Evolutionary conservation across 2,888 invertebrate genomes (phyloP).

Genomic region (Chrysotoxum bicinctum): DNA sequence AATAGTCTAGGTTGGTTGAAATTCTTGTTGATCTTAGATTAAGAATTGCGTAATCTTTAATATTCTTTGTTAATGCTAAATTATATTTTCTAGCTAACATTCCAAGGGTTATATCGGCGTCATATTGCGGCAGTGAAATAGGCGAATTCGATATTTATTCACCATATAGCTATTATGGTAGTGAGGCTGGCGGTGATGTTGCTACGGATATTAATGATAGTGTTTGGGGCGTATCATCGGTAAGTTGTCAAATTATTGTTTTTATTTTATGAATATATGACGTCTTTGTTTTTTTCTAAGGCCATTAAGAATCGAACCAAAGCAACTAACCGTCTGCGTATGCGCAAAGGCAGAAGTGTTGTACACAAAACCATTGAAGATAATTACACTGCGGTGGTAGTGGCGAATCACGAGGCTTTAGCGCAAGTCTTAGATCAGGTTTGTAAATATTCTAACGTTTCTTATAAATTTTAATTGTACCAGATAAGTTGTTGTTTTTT

Average conservation of each 20-base stretch:
- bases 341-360: constrained; percentile 90
- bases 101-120: constrained; percentile 86
- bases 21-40: background rate
- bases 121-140: constrained; percentile 91
- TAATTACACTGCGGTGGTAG: constrained; percentile 94
- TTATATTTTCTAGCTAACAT: constrained; percentile 78
- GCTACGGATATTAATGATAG: constrained; percentile 81
- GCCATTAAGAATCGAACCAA: constrained; percentile 79
- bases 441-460: constrained; percentile 69
- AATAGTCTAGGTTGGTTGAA: constrained; percentile 78
- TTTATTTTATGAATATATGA: background rate
- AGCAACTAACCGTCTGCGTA: constrained; percentile 86
- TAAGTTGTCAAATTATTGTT: constrained; percentile 70
- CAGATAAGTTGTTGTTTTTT: rapidly evolving
- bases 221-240: constrained; percentile 81
- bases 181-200: constrained; percentile 83
- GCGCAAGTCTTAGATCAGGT: constrained; percentile 95
- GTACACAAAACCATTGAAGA: constrained; percentile 93
- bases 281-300: constrained; percentile 60
- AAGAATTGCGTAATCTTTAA: background rate
- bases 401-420: constrained; percentile 94
- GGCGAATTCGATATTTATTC: constrained; percentile 92
- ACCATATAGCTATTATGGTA: constrained; percentile 89
- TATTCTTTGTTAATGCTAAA: background rate
- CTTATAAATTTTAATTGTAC: background rate